phyloP scores from a whole-genome alignment of 2,113 vertebrate genomes.

The Xiphophorus couchianus region DNA sequence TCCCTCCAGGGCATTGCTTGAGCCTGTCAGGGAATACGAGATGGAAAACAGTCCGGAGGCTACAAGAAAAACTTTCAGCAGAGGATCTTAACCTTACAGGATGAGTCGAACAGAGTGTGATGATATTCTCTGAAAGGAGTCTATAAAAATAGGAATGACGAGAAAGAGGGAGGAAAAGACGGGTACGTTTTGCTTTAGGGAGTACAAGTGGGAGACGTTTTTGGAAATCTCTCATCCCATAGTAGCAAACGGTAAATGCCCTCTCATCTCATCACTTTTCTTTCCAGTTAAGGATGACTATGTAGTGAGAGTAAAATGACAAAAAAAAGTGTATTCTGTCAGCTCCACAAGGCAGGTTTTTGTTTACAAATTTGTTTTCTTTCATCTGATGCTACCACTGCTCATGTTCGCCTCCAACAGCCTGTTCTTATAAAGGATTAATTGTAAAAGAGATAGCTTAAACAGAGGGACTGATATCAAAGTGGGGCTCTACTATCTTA shows the following conservation, averaged over 20 bases:
- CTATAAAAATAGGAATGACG: conserved; percentile 40
- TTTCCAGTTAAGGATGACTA: conserved; percentile 22
- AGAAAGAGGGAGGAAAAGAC: conserved; percentile 19
- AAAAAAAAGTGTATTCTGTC: conserved; percentile 23
- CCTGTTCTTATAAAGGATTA: neutral
- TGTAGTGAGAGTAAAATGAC: conserved; percentile 15
- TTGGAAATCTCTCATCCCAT: conserved; percentile 35
- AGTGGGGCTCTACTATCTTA: too few relatives aligned
- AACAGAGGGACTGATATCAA: neutral
- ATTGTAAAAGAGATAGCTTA: neutral
- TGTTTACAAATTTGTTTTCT: conserved; percentile 28
- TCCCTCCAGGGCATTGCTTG: conserved; percentile 50
- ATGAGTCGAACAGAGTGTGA: conserved; percentile 40
- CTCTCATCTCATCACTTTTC: conserved; percentile 9
- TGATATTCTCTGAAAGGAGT: conserved; percentile 52
- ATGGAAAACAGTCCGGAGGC: conserved; percentile 61
- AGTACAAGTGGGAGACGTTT: conserved; percentile 45
- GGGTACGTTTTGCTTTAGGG: conserved; percentile 43
- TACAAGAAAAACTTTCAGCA: conserved; percentile 60
- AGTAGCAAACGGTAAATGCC: conserved; percentile 29
- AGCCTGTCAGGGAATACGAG: conserved; percentile 40
- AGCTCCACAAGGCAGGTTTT: conserved; percentile 22
- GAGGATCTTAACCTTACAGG: conserved; percentile 62
- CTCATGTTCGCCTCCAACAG: neutral
- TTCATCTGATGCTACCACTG: conserved; percentile 33